A percentile compares a stretch with the other conserved stretches of the same genome.
phyloP scores from a whole-genome alignment of 2,113 vertebrate genomes.

The Pionites leucogaster region DNA sequence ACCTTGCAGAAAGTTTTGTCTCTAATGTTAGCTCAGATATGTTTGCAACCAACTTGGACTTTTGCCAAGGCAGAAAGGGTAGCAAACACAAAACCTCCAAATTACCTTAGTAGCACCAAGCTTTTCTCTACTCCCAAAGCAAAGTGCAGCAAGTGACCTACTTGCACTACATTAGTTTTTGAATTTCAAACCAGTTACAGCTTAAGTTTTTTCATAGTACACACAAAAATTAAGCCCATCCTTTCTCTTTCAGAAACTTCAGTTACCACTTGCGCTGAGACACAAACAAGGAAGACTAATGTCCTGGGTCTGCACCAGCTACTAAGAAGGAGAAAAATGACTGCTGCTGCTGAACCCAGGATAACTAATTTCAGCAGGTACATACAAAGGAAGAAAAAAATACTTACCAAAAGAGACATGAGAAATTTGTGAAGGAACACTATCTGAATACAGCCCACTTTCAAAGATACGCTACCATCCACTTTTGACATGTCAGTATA shows the following conservation, averaged over 20 bases:
- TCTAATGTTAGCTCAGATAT: background rate
- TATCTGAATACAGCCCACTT: constrained; percentile 93
- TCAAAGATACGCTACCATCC: constrained; percentile 86
- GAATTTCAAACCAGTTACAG: background rate
- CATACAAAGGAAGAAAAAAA: background rate
- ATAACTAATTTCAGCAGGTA: background rate
- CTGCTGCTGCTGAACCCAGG: background rate
- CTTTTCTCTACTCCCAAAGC: background rate
- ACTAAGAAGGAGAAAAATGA: background rate
- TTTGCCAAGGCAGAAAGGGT: background rate
- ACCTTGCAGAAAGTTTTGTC: background rate
- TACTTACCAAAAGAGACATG: constrained; percentile 87
- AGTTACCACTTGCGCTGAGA: background rate
- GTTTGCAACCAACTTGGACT: background rate
- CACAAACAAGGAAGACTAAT: background rate
- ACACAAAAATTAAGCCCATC: background rate
- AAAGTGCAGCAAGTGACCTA: background rate
- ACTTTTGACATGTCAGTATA: constrained; percentile 89
- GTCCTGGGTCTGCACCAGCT: background rate
- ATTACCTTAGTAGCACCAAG: background rate
- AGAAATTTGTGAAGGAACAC: constrained; percentile 95
- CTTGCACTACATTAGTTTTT: background rate
- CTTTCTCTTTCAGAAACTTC: background rate
- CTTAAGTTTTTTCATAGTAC: background rate
- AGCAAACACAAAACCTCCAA: background rate